Evolutionary conservation across 2,113 vertebrate genomes (phyloP).

Genomic region (Martes martes): DNA sequence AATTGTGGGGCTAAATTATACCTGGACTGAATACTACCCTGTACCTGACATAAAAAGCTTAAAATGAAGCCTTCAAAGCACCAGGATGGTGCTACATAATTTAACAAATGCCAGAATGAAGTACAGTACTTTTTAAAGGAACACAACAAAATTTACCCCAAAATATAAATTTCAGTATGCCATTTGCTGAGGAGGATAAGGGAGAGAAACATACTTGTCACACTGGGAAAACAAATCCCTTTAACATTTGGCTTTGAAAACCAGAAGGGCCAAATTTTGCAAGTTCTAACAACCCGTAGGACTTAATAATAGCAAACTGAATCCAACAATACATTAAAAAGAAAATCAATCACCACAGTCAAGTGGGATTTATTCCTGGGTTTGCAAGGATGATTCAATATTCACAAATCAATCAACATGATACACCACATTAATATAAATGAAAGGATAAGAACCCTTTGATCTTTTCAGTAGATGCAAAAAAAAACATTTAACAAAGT

Average conservation of each 20-base stretch:
- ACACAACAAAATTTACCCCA: background rate
- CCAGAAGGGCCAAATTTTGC: background rate
- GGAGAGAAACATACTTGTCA: background rate
- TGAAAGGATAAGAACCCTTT: background rate
- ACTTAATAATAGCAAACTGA: background rate
- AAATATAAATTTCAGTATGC: background rate
- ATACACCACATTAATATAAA: background rate
- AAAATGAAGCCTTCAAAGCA: background rate
- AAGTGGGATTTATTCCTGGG: background rate
- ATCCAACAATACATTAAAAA: background rate
- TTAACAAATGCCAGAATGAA: background rate
- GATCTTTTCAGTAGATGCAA: background rate
- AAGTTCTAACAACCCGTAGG: background rate
- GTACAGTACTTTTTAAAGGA: background rate
- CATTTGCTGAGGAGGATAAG: background rate
- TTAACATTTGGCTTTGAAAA: background rate
- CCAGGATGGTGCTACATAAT: background rate
- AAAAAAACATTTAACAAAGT: background rate
- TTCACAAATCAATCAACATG: background rate
- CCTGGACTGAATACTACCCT: background rate
- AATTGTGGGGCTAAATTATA: background rate
- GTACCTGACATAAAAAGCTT: background rate
- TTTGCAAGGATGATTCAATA: background rate
- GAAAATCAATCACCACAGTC: background rate
- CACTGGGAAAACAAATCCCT: background rate